These are phyloP conservation scores for Cephus rjabovi DNA, from an alignment of 2,888 invertebrate species.

Conservation along the genomic window DNA sequence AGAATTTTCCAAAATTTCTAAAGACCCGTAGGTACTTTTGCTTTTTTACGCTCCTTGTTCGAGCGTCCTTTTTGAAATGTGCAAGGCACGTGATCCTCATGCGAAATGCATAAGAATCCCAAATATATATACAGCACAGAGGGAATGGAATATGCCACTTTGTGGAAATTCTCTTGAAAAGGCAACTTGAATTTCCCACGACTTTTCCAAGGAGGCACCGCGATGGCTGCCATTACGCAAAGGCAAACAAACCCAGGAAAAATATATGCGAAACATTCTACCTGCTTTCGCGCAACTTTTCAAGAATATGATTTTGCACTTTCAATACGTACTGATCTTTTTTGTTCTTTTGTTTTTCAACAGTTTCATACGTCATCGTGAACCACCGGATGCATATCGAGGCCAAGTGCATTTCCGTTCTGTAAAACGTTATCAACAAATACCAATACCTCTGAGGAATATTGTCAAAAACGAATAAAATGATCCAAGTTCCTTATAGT, in stretches of 20 bases:
- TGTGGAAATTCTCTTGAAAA: neutral
- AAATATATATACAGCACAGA: neutral
- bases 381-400: neutral
- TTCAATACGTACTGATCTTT: neutral
- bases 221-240: neutral
- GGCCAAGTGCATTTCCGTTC: neutral
- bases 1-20: neutral
- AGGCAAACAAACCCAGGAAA: neutral
- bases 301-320: neutral
- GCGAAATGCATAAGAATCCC: neutral
- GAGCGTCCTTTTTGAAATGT: neutral
- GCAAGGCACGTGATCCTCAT: neutral
- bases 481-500: neutral
- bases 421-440: neutral
- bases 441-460: neutral
- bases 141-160: neutral
- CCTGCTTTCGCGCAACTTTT: neutral
- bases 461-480: neutral
- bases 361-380: neutral
- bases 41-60: neutral
- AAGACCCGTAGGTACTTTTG: neutral
- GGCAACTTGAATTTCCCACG: neutral
- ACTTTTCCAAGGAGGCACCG: neutral
- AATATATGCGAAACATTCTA: neutral
- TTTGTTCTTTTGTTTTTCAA: neutral